Base-by-base conservation (phyloP, 2,797 vertebrate genomes). In the Scolopax rusticola region DNA sequence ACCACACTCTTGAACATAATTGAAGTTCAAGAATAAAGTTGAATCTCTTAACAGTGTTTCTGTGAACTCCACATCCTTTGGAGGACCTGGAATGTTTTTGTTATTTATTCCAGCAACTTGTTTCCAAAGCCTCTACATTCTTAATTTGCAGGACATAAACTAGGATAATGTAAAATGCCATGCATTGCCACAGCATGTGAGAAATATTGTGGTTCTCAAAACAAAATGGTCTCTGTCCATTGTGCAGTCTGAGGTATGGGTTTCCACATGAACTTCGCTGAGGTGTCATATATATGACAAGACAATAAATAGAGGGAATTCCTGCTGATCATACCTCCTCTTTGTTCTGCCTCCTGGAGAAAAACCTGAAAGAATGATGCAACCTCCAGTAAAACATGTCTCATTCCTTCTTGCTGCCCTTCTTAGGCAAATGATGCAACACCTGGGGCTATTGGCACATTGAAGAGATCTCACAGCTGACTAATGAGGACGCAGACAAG, bases 381-480 rank as follows among this genome's bases (percentile, higher is more conserved):
- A 95, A 71, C 9, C 38, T 80, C 12, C 15, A 5, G 33, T 74
- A 75, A 71, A 89, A 71, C 7, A 12, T 19, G 14, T 59, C 20
- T 77, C 4, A 3, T 68, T 92, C 13, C 13, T 80, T 64, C 59
- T 79, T 70, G 23, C 69, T 78, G 25, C 74, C 41, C 48, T 15
- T 83, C 6, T 45, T 53, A 40, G 38, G 41, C 12, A 87, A 56
- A 69, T 81, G 84, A 92, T 84, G 91, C 61, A 91, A 86, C 32
- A 71, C 11, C 41, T 75, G 50, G 47, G 14, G 65, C 53, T 40
- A 6, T 19, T 89, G 48, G 19, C 47, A 28, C 15, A 7, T 9
- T 16, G 43, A 77, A 20, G 40, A 70, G 68, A 53, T 83, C 41
- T 89, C 64, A 60, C 27, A 50, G 51, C 47, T 73, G 38, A 57